Percentiles rank a stretch among this genome's conserved stretches.
Conservation (phyloP, 2,888 invertebrate genomes). For the Subacronicta megacephala region DNA sequence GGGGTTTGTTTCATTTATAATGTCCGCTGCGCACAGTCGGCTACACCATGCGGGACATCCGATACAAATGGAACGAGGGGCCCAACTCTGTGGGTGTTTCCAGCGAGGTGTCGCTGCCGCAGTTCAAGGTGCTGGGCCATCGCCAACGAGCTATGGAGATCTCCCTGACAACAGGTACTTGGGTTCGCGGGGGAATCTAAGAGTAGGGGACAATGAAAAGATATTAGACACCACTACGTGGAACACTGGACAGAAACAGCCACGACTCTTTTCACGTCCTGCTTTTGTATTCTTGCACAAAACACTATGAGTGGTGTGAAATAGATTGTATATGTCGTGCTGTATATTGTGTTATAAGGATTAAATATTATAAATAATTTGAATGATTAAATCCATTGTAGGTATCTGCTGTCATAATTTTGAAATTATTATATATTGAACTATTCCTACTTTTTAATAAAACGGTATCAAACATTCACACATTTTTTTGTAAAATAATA, state of each 20-base stretch:
- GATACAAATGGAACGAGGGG: constrained; percentile 99
- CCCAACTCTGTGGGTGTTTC: constrained; percentile 98
- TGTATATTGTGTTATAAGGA: constrained; percentile 51
- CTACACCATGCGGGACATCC: constrained; percentile 99
- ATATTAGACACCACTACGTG: constrained; percentile 74
- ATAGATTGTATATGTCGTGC: constrained; percentile 58
- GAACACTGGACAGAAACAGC: constrained; percentile 86
- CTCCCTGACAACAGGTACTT: constrained; percentile 98
- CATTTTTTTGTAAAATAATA: neutral
- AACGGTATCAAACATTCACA: constrained; percentile 14
- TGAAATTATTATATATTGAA: constrained; percentile 6
- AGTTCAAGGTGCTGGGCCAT: constrained; percentile 99
- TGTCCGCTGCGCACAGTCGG: constrained; percentile 94
- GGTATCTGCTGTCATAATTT: constrained; percentile 13
- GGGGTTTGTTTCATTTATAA: constrained; percentile 86
- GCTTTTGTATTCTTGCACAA: constrained; percentile 88
- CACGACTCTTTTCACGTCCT: constrained; percentile 88
- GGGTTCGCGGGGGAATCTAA: constrained; percentile 73
- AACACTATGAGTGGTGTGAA: constrained; percentile 84
- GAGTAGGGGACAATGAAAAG: constrained; percentile 54
- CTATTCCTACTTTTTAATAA: constrained; percentile 3
- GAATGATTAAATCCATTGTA: constrained; percentile 19
- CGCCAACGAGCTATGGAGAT: constrained; percentile 98
- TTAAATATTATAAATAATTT: constrained; percentile 1
- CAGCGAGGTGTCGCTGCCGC: constrained; percentile 98